Evolutionary conservation across 2,888 invertebrate species (phyloP), one percentile per base, ranked within the genome.

Genomic region (Cephalotes varians): DNA sequence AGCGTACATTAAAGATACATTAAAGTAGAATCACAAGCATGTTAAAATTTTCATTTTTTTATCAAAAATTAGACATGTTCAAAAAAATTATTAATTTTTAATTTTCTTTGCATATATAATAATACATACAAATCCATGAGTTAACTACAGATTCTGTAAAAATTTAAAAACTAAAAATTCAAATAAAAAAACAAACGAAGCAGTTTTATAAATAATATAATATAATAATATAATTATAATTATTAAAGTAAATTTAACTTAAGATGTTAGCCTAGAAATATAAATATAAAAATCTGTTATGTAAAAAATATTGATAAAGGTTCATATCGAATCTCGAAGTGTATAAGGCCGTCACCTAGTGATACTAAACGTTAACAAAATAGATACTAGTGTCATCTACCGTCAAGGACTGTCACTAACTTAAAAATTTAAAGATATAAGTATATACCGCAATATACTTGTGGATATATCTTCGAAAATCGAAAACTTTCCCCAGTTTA

Each of bases 401-500:
- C 67, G 51, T 40, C 44, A 71, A 3, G 12, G 10, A 18, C 12
- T 6, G 12, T 34, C 31, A 18, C 9, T 28, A 44, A 25, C 31
- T 34, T 79, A 18, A 47, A 71, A 71, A 44, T 69, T 58, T 21
- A 47, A 77, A 77, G 56, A 18, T 60, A 49, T 44, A 47, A 47
- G 44, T n/a, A 56, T 54, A 69, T 10, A 69, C n/a, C n/a, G n/a
- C 51, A 56, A 44, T 44, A 44, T 77, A 18, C 18, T 44, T 18
- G n/a, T 37, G 21, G 28, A 76, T 44, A 21, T 21, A 40, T 37
- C n/a, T 12, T 69, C 34, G 34, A 71, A 71, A 71, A 21, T 4
- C 31, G 12, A 71, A 71, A 79, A 58, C 67, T 47, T 54, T 71
- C 47, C 56, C 44, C 18, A 40, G 31, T 44, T 77, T 69, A 44